phyloP scores from a whole-genome alignment of 2,113 vertebrate species.

The Thomomys bottae region DNA sequence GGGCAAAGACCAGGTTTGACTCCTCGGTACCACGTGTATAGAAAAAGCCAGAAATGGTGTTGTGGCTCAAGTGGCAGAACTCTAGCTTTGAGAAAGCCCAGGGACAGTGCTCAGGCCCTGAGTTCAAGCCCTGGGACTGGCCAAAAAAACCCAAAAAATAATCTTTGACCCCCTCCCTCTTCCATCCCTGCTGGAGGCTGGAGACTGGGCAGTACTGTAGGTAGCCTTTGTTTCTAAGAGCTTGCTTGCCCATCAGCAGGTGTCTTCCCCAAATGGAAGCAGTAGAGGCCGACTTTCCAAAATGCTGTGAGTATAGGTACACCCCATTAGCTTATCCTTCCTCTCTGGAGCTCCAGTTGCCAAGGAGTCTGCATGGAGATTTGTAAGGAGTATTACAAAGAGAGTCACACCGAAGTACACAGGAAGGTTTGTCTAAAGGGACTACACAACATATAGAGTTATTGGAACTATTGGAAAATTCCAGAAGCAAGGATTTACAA shows the following conservation, averaged over 20 bases:
- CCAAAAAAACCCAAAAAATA: too few species aligned
- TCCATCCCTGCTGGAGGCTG: background rate
- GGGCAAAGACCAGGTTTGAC: too few species aligned
- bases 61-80: too few species aligned
- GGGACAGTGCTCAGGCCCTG: too few species aligned
- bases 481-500: constrained; percentile 37
- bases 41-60: too few species aligned
- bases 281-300: background rate
- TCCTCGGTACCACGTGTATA: too few species aligned
- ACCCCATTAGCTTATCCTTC: too few species aligned
- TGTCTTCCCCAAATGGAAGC: too few species aligned
- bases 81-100: too few species aligned
- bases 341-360: background rate
- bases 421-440: background rate
- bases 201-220: background rate
- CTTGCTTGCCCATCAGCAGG: background rate
- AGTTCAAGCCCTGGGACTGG: too few species aligned
- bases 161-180: too few species aligned
- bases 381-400: background rate
- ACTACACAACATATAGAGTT: background rate
- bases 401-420: background rate
- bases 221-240: background rate
- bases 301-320: background rate
- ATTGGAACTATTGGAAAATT: background rate
- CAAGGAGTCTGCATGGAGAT: background rate